Conservation (phyloP, 2,888 invertebrate genomes). For the Heterodera filipjevi region DNA sequence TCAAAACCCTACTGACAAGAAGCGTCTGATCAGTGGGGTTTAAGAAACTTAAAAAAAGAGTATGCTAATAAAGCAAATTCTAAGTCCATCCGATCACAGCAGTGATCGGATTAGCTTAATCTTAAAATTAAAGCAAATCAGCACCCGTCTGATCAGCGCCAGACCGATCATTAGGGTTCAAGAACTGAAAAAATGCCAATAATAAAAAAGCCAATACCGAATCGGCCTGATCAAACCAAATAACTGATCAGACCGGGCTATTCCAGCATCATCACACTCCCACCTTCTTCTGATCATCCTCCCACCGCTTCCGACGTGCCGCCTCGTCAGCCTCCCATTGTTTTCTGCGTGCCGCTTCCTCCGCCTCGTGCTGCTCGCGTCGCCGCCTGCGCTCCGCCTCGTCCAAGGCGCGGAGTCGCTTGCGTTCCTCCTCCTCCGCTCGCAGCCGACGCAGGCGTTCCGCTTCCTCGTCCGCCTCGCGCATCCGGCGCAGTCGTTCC, state of each 20-base stretch:
- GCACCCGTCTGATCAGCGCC: background rate
- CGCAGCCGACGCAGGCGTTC: slow-evolving; percentile 49
- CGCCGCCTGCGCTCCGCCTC: slow-evolving; percentile 45
- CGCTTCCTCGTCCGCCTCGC: slow-evolving; percentile 59
- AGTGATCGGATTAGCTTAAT: background rate
- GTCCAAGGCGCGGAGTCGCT: slow-evolving; percentile 40
- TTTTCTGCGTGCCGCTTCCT: slow-evolving; percentile 36
- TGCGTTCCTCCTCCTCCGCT: slow-evolving; percentile 46
- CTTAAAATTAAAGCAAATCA: background rate
- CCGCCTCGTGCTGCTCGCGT: slow-evolving; percentile 44
- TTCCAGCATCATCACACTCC: slow-evolving; percentile 11
- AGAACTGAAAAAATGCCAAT: background rate
- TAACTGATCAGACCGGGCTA: slow-evolving; percentile 17
- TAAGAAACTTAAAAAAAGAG: background rate
- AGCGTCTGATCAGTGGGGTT: background rate
- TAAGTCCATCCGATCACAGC: background rate
- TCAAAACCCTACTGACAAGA: no score
- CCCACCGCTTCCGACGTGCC: slow-evolving; percentile 38
- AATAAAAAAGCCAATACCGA: slow-evolving; percentile 21
- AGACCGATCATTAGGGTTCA: background rate
- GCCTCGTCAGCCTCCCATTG: slow-evolving; percentile 34
- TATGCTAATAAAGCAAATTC: background rate
- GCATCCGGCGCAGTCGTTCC: slow-evolving; percentile 51
- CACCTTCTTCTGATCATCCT: slow-evolving; percentile 28
- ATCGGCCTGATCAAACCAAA: slow-evolving; percentile 3